Evolutionary conservation across 1,140 invertebrate species (phyloP).

Genomic region (Anoplolepis gracilipes): DNA sequence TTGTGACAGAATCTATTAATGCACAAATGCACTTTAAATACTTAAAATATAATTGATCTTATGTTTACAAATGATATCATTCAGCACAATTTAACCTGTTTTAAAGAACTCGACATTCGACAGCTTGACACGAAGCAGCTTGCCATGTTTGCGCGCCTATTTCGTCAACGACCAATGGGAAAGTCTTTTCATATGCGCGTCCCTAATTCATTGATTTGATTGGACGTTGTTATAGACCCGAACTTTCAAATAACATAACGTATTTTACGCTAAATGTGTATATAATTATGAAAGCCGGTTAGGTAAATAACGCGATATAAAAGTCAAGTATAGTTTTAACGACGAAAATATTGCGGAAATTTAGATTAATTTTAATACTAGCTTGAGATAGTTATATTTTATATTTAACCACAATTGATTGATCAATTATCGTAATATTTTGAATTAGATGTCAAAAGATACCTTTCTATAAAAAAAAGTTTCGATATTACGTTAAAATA

Average conservation of each 20-base stretch:
- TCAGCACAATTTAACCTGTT: not conserved
- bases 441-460: too few relatives aligned
- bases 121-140: not conserved
- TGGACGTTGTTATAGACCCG: not conserved
- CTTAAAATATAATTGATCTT: not conserved
- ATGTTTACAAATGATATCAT: not conserved
- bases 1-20: not conserved
- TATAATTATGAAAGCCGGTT: too few relatives aligned
- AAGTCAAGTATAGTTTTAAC: too few relatives aligned
- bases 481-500: too few relatives aligned
- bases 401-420: too few relatives aligned
- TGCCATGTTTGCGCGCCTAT: constrained; percentile 21
- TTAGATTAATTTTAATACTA: too few relatives aligned
- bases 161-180: not conserved
- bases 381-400: too few relatives aligned
- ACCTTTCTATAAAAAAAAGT: too few relatives aligned
- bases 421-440: too few relatives aligned
- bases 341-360: too few relatives aligned
- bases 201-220: not conserved
- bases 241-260: not conserved
- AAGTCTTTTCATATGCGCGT: too few relatives aligned
- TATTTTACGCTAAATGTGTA: not conserved
- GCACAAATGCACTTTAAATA: not conserved
- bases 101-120: not conserved
- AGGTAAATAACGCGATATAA: too few relatives aligned